Conservation (phyloP, 1,140 invertebrate species). For the Drosophila lowei region DNA sequence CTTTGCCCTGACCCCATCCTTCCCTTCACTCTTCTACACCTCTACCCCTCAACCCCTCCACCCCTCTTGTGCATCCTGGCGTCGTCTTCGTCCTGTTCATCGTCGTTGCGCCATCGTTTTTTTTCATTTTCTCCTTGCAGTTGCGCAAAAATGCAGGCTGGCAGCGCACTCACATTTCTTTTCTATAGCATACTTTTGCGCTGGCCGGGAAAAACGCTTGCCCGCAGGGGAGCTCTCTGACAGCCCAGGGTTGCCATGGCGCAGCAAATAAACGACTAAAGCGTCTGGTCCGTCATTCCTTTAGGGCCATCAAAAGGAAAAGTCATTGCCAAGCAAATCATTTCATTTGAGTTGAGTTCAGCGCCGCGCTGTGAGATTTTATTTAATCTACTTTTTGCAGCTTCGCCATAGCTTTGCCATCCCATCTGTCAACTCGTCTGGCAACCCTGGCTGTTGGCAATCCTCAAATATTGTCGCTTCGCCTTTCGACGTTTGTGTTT, state of each 20-base stretch:
- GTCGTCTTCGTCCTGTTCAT: constrained; percentile 40
- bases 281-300: not conserved
- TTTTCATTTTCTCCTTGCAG: constrained; percentile 39
- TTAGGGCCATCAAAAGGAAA: constrained; percentile 5
- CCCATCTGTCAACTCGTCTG: too few relatives aligned
- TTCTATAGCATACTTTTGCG: constrained; percentile 60
- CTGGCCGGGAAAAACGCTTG: constrained; percentile 22
- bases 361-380: too few relatives aligned
- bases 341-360: not conserved
- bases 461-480: too few relatives aligned
- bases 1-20: constrained; percentile 27
- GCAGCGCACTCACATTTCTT: constrained; percentile 31
- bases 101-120: constrained; percentile 29
- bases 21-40: not conserved
- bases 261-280: constrained; percentile 23
- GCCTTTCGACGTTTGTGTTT: too few relatives aligned
- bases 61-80: constrained; percentile 20
- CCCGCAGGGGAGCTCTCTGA: constrained; percentile 39
- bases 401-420: too few relatives aligned
- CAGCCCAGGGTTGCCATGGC: constrained; percentile 57
- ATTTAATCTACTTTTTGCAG: too few relatives aligned
- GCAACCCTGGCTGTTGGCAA: too few relatives aligned
- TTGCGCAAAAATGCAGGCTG: constrained; percentile 58
- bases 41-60: too few relatives aligned
- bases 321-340: constrained; percentile 3